Conservation (phyloP, 2,113 vertebrate genomes). For the Brienomyrus longianalis region DNA sequence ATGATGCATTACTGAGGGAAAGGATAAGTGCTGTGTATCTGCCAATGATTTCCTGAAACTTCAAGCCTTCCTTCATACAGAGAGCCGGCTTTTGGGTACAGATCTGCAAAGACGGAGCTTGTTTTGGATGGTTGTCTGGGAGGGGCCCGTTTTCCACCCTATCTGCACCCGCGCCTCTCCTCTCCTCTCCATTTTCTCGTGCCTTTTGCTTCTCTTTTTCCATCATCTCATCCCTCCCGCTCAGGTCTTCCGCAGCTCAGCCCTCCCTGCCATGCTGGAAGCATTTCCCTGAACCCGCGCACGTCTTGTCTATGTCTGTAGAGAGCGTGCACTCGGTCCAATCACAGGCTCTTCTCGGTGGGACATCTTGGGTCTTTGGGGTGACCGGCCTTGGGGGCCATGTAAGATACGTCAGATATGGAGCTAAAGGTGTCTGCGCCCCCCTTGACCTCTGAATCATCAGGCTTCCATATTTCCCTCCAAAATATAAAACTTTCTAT, state of each 20-base stretch:
- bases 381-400: neutral
- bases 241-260: conserved; percentile 34
- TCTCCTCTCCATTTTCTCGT: conserved; percentile 12
- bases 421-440: neutral
- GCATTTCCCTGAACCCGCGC: neutral
- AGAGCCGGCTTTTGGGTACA: neutral
- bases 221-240: conserved; percentile 29
- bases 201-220: neutral
- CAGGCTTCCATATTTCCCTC: neutral
- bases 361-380: neutral
- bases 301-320: neutral
- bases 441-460: neutral
- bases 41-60: neutral
- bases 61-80: neutral
- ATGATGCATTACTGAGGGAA: neutral
- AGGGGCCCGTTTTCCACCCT: neutral
- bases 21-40: neutral
- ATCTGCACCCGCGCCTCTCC: conserved; percentile 21
- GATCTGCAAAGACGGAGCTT: neutral
- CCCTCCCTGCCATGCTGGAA: conserved; percentile 26
- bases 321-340: neutral
- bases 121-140: neutral
- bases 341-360: neutral
- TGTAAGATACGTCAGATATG: neutral
- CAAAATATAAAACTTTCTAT: neutral